Conservation (phyloP, 2,113 vertebrate genomes). For the Chionodraco myersi region DNA sequence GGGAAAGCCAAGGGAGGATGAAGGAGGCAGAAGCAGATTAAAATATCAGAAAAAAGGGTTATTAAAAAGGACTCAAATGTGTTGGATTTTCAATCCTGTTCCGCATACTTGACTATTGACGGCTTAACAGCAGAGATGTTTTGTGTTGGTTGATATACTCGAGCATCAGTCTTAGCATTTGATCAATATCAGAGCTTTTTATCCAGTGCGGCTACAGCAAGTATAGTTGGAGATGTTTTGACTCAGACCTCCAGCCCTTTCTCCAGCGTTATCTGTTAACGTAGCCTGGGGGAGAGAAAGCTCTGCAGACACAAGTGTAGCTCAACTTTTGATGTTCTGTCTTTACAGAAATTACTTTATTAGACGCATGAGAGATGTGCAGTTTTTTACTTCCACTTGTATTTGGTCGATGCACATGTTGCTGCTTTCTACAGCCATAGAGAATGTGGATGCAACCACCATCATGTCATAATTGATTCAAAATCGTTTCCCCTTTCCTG, state of each 20-base stretch:
- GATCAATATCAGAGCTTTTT: conserved; percentile 66
- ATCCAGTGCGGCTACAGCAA: conserved; percentile 39
- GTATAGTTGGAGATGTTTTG: conserved; percentile 38
- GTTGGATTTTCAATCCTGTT: conserved; percentile 14
- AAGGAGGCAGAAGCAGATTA: conserved; percentile 39
- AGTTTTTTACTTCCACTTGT: not conserved
- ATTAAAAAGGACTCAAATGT: conserved; percentile 18
- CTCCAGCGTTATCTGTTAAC: conserved; percentile 9
- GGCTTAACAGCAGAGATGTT: conserved; percentile 31
- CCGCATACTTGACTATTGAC: conserved; percentile 10
- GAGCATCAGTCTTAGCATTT: conserved; percentile 45
- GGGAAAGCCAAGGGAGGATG: conserved; percentile 20
- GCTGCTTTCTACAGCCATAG: conserved; percentile 4
- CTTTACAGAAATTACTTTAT: conserved; percentile 7
- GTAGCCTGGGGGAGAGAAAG: not conserved
- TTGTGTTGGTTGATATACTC: conserved; percentile 54
- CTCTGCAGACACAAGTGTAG: not conserved
- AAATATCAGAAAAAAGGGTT: not conserved
- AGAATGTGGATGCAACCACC: not conserved
- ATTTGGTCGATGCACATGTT: not conserved
- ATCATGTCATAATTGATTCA: not conserved
- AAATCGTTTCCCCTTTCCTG: too few relatives aligned
- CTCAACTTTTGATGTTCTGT: not conserved
- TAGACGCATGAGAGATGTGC: not conserved
- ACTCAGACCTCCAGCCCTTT: conserved; percentile 31